A percentile compares a stretch with the other conserved stretches of the same genome.
Evolutionary conservation across 2,797 vertebrate species (phyloP).

Genomic region (Galago senegalensis): DNA sequence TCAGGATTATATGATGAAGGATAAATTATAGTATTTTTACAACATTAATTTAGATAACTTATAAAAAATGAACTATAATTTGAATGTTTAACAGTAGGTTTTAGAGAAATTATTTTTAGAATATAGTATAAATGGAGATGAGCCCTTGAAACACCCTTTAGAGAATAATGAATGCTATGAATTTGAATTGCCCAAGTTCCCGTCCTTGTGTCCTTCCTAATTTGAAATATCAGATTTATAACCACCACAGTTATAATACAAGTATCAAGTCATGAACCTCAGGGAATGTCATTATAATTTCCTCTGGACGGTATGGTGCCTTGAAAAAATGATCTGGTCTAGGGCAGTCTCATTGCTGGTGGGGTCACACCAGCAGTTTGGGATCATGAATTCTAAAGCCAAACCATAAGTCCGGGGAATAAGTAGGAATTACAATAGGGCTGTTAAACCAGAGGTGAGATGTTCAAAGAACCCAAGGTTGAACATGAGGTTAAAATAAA

Average conservation of each 20-base stretch:
- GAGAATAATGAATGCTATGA: not conserved
- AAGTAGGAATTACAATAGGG: constrained; percentile 4
- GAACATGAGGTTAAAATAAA: not conserved
- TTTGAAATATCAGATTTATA: not conserved
- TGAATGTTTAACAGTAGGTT: not conserved
- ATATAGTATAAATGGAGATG: not conserved
- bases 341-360: not conserved
- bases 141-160: not conserved
- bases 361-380: not conserved
- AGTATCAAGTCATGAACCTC: not conserved
- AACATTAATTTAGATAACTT: not conserved
- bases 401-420: not conserved
- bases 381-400: not conserved
- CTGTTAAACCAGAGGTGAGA: not conserved
- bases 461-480: not conserved
- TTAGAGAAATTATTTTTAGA: not conserved
- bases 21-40: not conserved
- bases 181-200: not conserved
- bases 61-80: constrained; percentile 3
- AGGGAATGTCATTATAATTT: not conserved
- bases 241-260: not conserved
- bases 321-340: not conserved
- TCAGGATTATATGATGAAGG: not conserved
- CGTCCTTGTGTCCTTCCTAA: not conserved
- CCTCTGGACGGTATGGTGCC: not conserved